phyloP scores from a whole-genome alignment of 2,797 vertebrate species.

The Chanos chanos region DNA sequence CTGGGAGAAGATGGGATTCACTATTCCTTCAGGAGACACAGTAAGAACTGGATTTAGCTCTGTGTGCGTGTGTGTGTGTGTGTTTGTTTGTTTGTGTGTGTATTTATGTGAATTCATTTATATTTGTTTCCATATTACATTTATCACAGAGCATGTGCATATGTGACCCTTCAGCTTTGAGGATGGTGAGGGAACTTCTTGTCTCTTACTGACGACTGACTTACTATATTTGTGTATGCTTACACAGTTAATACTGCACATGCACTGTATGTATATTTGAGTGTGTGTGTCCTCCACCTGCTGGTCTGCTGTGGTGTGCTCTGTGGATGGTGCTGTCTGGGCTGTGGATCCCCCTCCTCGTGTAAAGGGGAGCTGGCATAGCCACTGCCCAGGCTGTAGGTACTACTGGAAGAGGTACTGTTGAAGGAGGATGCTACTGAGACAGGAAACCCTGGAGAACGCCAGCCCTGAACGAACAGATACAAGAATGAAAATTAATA shows the following conservation, averaged over 20 bases:
- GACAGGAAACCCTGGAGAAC: conserved; percentile 67
- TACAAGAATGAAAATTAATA: not conserved
- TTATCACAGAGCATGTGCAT: too few relatives aligned
- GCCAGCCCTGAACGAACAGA: conserved; percentile 58
- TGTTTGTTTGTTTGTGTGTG: too few relatives aligned
- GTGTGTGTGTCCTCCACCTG: conserved; percentile 31
- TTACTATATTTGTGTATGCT: too few relatives aligned
- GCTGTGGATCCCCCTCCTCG: conserved; percentile 42
- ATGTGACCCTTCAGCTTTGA: too few relatives aligned
- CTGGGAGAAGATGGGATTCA: conserved; percentile 73
- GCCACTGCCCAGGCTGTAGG: conserved; percentile 60
- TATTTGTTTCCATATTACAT: too few relatives aligned
- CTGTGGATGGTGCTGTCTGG: conserved; percentile 22
- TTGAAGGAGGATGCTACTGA: conserved; percentile 66
- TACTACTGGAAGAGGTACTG: conserved; percentile 68
- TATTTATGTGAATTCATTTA: conserved; percentile 34
- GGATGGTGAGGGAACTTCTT: too few relatives aligned
- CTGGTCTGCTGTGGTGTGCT: conserved; percentile 15
- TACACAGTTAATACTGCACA: too few relatives aligned
- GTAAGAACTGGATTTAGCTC: not conserved
- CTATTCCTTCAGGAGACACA: conserved; percentile 33
- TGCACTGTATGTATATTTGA: too few relatives aligned
- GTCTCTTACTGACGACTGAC: too few relatives aligned
- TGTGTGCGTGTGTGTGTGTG: not conserved
- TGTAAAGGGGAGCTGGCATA: conserved; percentile 60